Percentiles rank a stretch among this genome's conserved stretches.
phyloP scores from a whole-genome alignment of 2,888 invertebrate species.

The Esperia sulphurella region DNA sequence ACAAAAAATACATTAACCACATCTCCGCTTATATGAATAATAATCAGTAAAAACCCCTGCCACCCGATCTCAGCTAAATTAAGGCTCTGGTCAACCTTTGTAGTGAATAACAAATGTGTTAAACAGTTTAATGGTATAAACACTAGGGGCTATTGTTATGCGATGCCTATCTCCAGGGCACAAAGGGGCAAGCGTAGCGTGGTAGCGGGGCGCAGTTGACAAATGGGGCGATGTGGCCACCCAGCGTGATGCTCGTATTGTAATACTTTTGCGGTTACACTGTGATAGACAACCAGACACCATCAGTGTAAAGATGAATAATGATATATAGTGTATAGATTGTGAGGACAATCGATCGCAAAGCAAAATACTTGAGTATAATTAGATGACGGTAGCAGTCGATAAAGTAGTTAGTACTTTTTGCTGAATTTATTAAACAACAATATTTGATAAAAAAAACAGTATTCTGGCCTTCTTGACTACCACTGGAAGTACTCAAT shows the following conservation, averaged over 20 bases:
- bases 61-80: constrained; percentile 38
- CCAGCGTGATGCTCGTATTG: constrained; percentile 32
- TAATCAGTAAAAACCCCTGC: constrained; percentile 16
- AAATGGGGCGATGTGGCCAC: constrained; percentile 55
- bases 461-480: too few relatives aligned
- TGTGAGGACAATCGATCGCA: too few relatives aligned
- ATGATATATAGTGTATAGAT: too few relatives aligned
- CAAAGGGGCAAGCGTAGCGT: constrained; percentile 57
- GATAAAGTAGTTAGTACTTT: too few relatives aligned
- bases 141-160: constrained; percentile 60
- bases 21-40: constrained; percentile 15
- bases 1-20: too few relatives aligned
- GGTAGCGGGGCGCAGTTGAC: constrained; percentile 61
- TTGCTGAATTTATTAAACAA: too few relatives aligned
- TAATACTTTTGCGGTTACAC: neutral
- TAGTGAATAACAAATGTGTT: constrained; percentile 61
- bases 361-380: too few relatives aligned
- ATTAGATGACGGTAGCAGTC: too few relatives aligned
- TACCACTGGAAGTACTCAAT: too few relatives aligned
- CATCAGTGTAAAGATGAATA: too few relatives aligned
- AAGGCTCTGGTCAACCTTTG: constrained; percentile 26
- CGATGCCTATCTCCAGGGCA: constrained; percentile 50
- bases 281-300: neutral
- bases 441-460: too few relatives aligned
- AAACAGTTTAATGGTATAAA: constrained; percentile 62